A percentile compares a stretch with the other conserved stretches of the same genome.
Conservation (phyloP, 2,888 invertebrate species). For the Macaria liturata region DNA sequence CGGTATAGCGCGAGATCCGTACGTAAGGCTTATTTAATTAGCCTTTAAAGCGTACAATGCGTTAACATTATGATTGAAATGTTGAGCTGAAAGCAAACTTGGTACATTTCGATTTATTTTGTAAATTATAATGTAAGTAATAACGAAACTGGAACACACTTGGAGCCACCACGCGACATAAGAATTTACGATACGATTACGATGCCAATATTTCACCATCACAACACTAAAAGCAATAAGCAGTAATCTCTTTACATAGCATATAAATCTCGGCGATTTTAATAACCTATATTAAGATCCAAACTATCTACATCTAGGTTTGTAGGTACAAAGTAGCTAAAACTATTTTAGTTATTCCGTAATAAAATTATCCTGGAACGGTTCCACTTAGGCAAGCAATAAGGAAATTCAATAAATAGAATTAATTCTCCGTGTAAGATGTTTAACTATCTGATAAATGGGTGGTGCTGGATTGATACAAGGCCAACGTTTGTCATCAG, state of each 20-base stretch:
- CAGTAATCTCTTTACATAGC: too few species aligned
- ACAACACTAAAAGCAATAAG: too few species aligned
- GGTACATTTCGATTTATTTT: too few species aligned
- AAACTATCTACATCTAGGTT: too few species aligned
- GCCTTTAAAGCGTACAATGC: not conserved
- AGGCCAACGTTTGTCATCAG: constrained; percentile 11
- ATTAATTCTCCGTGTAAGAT: constrained; percentile 13
- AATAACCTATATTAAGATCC: too few species aligned
- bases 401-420: constrained; percentile 16
- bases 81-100: not conserved
- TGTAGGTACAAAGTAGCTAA: not conserved
- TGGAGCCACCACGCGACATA: too few species aligned
- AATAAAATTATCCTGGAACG: constrained; percentile 8
- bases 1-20: not conserved
- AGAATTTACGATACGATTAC: too few species aligned
- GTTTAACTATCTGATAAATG: constrained; percentile 15
- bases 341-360: constrained; percentile 1
- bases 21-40: constrained; percentile 4
- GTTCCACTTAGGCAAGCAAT: constrained; percentile 11
- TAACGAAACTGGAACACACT: too few species aligned
- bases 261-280: too few species aligned
- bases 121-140: too few species aligned
- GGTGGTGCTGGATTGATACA: constrained; percentile 5
- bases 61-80: constrained; percentile 7
- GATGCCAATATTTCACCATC: too few species aligned